These are phyloP conservation scores for Tachysurus fulvidraco DNA, from an alignment of 2,113 vertebrate genomes.

Conservation along the genomic window DNA sequence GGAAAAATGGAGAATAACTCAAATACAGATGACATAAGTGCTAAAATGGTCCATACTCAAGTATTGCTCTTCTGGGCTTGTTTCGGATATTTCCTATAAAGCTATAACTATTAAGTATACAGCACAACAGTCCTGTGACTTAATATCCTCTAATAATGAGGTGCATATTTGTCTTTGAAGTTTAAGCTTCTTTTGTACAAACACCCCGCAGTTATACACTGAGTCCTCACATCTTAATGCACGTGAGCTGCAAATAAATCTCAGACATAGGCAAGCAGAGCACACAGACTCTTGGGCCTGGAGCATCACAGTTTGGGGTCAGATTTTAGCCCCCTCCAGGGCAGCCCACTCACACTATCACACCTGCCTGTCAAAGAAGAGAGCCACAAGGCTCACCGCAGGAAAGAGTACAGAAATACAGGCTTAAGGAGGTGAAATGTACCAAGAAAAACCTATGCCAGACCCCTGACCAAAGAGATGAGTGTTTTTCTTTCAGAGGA, in stretches of 20 bases:
- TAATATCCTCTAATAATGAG: constrained; percentile 18
- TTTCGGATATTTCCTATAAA: not conserved
- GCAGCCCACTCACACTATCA: constrained; percentile 74
- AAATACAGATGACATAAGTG: not conserved
- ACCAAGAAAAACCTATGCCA: not conserved
- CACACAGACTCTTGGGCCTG: constrained; percentile 47
- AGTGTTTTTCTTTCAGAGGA: not conserved
- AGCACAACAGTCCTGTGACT: not conserved
- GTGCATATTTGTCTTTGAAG: constrained; percentile 36
- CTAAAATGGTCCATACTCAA: not conserved
- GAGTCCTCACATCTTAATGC: constrained; percentile 52
- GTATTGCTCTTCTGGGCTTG: not conserved
- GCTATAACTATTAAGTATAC: not conserved
- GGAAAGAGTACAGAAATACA: not conserved
- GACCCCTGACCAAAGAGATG: not conserved
- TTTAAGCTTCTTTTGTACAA: constrained; percentile 31
- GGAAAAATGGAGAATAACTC: not conserved
- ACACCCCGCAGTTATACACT: constrained; percentile 11
- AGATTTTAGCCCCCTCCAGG: constrained; percentile 64
- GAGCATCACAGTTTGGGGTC: constrained; percentile 75
- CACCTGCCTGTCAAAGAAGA: constrained; percentile 76
- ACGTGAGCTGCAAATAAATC: constrained; percentile 52
- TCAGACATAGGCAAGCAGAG: constrained; percentile 53
- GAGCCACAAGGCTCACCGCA: constrained; percentile 43
- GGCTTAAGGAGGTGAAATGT: not conserved